Evolutionary conservation across 2,888 invertebrate genomes (phyloP), one percentile per base, ranked within the genome.

Genomic region (Lapara coniferarum): DNA sequence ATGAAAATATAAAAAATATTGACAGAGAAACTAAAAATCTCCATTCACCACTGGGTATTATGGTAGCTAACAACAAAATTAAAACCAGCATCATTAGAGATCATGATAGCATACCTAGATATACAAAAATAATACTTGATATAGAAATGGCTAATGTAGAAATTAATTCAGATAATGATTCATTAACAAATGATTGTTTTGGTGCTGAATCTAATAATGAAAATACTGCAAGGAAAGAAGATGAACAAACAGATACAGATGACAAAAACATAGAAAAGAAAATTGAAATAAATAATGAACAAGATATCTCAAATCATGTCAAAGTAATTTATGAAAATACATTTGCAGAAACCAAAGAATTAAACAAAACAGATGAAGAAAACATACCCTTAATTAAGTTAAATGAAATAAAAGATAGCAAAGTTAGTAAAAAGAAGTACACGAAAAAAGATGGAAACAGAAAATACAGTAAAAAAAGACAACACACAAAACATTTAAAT

Each of bases 391-490:
- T 4, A 13, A 49, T 12, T 66, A 12, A 66, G 58, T 57, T 52
- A 12, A 37, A 52, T 5, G 8, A 30, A 10, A 66, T 37, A 53
- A 57, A 69, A 69, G 66, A 74, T 70, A 51, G 59, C 53, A 12
- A 67, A 67, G 13, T 37, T 37, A 37, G 37, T 37, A 69, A 70
- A 55, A 72, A 71, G 69, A 25, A 75, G 71, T 70, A 68, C 75
- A 71, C 71, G 70, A 66, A 77, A 74, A 57, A 73, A 71, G 69
- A 78, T 73, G 72, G 57, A 0, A 74, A 79, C 67, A 73, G 37
- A 37, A 37, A 37, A 37, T 3, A 7, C 37, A 37, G 37, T 5
- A 37, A 37, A 37, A 37, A 37, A 37, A 37, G 37, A 6, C 2
- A 37, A 37, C 5, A 8, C 37, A 8, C 8, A 2, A 1, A 37